These are phyloP conservation scores for Mythimna lalbum DNA, from an alignment of 2,888 invertebrate genomes.

Conservation along the genomic window DNA sequence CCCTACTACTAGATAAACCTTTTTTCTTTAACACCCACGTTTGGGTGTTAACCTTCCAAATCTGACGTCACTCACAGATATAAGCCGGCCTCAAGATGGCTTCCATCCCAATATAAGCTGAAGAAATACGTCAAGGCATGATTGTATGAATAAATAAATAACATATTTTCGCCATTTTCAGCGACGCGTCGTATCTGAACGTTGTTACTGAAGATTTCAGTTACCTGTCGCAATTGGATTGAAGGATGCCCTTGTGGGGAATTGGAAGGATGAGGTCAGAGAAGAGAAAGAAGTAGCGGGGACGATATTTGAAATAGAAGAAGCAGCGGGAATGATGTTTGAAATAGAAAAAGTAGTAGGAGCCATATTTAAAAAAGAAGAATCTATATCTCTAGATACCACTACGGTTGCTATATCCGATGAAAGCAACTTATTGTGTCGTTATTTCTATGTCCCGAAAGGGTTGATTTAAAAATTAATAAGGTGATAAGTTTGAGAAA, in stretches of 20 bases:
- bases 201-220: constrained; percentile 54
- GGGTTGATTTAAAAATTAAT: background rate
- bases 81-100: constrained; percentile 35
- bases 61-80: constrained; percentile 34
- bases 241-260: constrained; percentile 48
- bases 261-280: constrained; percentile 11
- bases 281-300: constrained; percentile 6
- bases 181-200: constrained; percentile 42
- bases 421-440: no score
- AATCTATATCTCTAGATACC: no score
- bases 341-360: no score
- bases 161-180: constrained; percentile 42
- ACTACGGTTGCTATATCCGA: no score
- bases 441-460: no score
- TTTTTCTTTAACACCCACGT: constrained; percentile 1
- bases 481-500: background rate
- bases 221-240: constrained; percentile 61
- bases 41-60: constrained; percentile 24
- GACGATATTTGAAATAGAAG: constrained; percentile 7
- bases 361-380: no score
- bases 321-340: background rate
- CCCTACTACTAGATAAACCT: background rate
- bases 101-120: constrained; percentile 13
- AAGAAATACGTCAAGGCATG: constrained; percentile 28
- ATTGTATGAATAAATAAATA: constrained; percentile 48